phyloP scores from a whole-genome alignment of 2,113 vertebrate genomes.

The Hydropotes inermis region DNA sequence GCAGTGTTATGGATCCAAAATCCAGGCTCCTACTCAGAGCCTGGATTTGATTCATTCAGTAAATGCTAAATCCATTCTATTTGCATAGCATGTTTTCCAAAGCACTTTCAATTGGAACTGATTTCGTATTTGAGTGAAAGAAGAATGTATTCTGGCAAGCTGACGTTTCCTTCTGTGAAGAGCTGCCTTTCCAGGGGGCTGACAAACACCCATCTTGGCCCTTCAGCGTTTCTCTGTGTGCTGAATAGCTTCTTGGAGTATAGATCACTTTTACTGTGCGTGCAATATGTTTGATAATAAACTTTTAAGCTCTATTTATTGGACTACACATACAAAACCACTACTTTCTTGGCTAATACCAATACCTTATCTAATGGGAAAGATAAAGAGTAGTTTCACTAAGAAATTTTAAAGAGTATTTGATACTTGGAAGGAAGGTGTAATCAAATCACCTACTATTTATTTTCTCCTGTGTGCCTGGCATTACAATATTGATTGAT shows the following conservation, averaged over 20 bases:
- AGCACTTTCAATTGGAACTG: slow-evolving; percentile 69
- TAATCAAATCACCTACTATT: slow-evolving; percentile 41
- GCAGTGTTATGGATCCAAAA: slow-evolving; percentile 38
- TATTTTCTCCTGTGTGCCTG: slow-evolving; percentile 17
- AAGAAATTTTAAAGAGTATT: slow-evolving; percentile 51
- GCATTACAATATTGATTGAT: slow-evolving; percentile 48
- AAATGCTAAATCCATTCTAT: slow-evolving; percentile 68
- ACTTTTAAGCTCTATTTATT: slow-evolving; percentile 73
- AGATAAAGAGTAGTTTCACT: slow-evolving; percentile 68
- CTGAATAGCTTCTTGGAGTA: slow-evolving; percentile 34
- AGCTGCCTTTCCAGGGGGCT: slow-evolving; percentile 59
- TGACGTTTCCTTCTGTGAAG: slow-evolving; percentile 63
- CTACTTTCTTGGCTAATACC: slow-evolving; percentile 59
- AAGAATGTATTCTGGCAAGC: slow-evolving; percentile 53
- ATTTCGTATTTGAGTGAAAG: slow-evolving; percentile 65
- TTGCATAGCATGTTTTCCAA: slow-evolving; percentile 55
- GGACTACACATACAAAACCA: slow-evolving; percentile 49
- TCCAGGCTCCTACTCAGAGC: slow-evolving; percentile 24
- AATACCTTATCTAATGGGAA: slow-evolving; percentile 54
- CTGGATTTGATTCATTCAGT: slow-evolving; percentile 64
- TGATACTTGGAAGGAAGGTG: slow-evolving; percentile 23
- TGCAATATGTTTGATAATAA: slow-evolving; percentile 66
- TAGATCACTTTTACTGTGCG: slow-evolving; percentile 67
- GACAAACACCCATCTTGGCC: slow-evolving; percentile 60
- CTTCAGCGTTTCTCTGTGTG: slow-evolving; percentile 46